Conservation (phyloP, 2,113 vertebrate species). For the Hemichromis elongatus region DNA sequence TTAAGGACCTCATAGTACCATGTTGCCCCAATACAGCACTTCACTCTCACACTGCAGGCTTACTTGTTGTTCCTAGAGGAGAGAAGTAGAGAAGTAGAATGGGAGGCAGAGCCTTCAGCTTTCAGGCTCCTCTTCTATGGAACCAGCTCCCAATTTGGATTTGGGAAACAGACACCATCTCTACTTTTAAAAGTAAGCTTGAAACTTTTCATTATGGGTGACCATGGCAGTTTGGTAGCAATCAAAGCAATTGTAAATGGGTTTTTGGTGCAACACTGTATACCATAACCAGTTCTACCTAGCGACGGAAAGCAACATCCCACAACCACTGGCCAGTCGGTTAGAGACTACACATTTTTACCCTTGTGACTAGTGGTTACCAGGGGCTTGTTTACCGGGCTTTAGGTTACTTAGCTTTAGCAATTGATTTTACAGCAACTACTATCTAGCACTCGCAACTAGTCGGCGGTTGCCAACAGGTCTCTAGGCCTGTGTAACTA, state of each 20-base stretch:
- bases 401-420: not conserved
- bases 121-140: not conserved
- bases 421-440: not conserved
- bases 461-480: not conserved
- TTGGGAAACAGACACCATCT: not conserved
- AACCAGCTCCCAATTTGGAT: not conserved
- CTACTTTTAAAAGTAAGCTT: not conserved
- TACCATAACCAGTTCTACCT: not conserved
- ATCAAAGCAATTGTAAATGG: not conserved
- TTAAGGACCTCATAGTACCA: not conserved
- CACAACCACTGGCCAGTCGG: not conserved
- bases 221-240: not conserved
- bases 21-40: not conserved
- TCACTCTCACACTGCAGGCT: not conserved
- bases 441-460: not conserved
- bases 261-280: not conserved
- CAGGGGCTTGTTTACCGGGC: not conserved
- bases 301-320: not conserved
- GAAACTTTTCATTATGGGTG: not conserved
- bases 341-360: not conserved
- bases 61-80: not conserved
- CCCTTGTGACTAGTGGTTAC: not conserved
- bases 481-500: not conserved
- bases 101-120: not conserved
- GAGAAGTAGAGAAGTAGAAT: not conserved